Percentiles rank a stretch among this genome's conserved stretches.
Conservation (phyloP, 2,113 vertebrate genomes). For the Amphiprion percula region DNA sequence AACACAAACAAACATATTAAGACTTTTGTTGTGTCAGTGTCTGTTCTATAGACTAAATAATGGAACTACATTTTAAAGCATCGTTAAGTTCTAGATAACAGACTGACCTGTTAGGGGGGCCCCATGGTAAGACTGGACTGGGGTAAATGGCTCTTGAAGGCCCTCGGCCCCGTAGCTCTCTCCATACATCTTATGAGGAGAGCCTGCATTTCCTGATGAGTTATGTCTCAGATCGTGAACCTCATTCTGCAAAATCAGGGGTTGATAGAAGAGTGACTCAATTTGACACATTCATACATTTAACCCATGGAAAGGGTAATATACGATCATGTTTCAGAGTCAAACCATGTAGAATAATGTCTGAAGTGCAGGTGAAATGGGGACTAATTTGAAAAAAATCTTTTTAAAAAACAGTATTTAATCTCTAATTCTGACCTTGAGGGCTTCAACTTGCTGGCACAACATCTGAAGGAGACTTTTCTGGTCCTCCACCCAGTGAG, state of each 20-base stretch:
- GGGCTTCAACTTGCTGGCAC: constrained; percentile 95
- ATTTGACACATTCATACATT: not conserved
- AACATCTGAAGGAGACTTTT: constrained; percentile 93
- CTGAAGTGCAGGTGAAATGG: too few species aligned
- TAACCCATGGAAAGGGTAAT: too few species aligned
- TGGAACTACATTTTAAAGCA: too few species aligned
- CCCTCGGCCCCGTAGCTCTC: constrained; percentile 90
- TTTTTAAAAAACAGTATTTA: too few species aligned
- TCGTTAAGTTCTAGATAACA: too few species aligned
- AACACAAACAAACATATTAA: constrained; percentile 38
- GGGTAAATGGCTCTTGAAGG: constrained; percentile 89
- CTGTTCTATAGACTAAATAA: too few species aligned
- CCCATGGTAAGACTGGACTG: constrained; percentile 90
- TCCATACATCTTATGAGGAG: constrained; percentile 88
- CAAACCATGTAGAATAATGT: too few species aligned
- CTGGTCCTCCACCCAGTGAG: constrained; percentile 97
- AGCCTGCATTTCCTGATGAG: constrained; percentile 81
- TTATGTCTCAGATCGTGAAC: constrained; percentile 94
- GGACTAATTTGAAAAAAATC: too few species aligned
- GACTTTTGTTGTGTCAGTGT: too few species aligned
- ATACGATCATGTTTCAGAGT: too few species aligned
- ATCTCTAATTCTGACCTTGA: constrained; percentile 88
- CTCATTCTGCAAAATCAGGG: constrained; percentile 88
- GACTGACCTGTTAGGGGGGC: constrained; percentile 91
- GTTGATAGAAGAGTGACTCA: not conserved